A percentile compares a stretch with the other conserved stretches of the same genome.
Evolutionary conservation across 92 coral and sea anemone genomes (phyloP).

Genomic region (Micromussa lordhowensis): DNA sequence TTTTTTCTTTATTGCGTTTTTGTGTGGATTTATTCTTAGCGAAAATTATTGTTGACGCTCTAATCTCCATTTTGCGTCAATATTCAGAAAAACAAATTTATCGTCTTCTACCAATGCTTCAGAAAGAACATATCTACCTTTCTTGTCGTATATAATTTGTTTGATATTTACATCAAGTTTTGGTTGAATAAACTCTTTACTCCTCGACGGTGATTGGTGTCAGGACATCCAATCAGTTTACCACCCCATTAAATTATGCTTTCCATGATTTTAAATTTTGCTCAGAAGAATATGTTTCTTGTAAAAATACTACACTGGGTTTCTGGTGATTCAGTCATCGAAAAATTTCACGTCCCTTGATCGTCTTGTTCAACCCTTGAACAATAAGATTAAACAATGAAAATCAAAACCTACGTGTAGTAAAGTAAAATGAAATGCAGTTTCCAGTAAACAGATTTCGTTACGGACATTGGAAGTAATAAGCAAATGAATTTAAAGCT

Average conservation of each 20-base stretch:
- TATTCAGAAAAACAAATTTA: neutral
- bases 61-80: neutral
- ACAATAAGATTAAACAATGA: too few species aligned
- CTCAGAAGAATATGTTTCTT: constrained; percentile 23
- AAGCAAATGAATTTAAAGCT: too few species aligned
- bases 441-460: too few species aligned
- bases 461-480: too few species aligned
- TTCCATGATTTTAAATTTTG: constrained; percentile 1
- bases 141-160: constrained; percentile 3
- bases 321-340: constrained; percentile 34
- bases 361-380: too few species aligned
- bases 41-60: too few species aligned
- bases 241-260: constrained; percentile 47
- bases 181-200: constrained; percentile 27
- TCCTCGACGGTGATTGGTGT: constrained; percentile 21
- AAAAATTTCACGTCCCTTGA: constrained; percentile 26
- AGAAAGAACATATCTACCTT: too few species aligned
- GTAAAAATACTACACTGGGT: constrained; percentile 12
- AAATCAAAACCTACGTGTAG: too few species aligned
- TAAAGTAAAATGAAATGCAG: too few species aligned
- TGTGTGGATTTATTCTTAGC: too few species aligned
- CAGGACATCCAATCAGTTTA: constrained; percentile 24
- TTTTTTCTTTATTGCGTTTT: too few species aligned
- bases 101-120: neutral
- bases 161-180: constrained; percentile 18